These are phyloP conservation scores for Plagiodera versicolora DNA, from an alignment of 2,888 invertebrate genomes.

Conservation along the genomic window DNA sequence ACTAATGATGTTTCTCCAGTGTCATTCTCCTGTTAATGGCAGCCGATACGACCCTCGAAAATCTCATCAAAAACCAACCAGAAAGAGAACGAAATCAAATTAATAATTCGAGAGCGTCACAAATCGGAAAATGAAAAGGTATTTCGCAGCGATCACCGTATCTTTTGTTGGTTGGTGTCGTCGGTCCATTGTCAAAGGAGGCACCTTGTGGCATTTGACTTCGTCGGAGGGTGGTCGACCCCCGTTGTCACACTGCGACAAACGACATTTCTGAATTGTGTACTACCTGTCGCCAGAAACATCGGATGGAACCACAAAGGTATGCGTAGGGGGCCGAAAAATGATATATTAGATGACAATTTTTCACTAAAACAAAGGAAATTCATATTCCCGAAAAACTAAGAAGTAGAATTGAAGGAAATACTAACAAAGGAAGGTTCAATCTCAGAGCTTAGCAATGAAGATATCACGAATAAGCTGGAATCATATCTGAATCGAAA, in stretches of 20 bases:
- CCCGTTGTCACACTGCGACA: slow-evolving; percentile 48
- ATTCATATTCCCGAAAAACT: not conserved
- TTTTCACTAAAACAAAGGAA: not conserved
- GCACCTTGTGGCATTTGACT: slow-evolving; percentile 46
- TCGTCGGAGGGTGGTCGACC: slow-evolving; percentile 46
- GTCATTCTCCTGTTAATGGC: slow-evolving; percentile 25
- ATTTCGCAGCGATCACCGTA: slow-evolving; percentile 34
- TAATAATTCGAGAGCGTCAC: slow-evolving; percentile 34
- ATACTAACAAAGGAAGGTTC: not conserved
- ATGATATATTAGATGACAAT: not conserved
- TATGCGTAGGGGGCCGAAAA: not conserved
- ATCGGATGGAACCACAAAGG: slow-evolving; percentile 10
- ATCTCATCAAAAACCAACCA: slow-evolving; percentile 18
- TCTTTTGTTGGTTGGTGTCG: slow-evolving; percentile 30
- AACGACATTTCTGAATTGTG: slow-evolving; percentile 48
- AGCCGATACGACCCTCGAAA: slow-evolving; percentile 24
- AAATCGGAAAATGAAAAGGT: slow-evolving; percentile 38
- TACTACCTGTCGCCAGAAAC: slow-evolving; percentile 47
- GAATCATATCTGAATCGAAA: too few relatives aligned
- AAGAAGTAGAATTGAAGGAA: not conserved
- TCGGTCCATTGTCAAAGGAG: slow-evolving; percentile 48
- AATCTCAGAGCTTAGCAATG: too few relatives aligned
- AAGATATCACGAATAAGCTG: too few relatives aligned
- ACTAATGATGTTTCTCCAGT: slow-evolving; percentile 14
- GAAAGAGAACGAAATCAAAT: slow-evolving; percentile 29